A percentile compares a stretch with the other conserved stretches of the same genome.
phyloP scores from a whole-genome alignment of 2,888 invertebrate genomes.

The Archaeoteleia sp. region DNA sequence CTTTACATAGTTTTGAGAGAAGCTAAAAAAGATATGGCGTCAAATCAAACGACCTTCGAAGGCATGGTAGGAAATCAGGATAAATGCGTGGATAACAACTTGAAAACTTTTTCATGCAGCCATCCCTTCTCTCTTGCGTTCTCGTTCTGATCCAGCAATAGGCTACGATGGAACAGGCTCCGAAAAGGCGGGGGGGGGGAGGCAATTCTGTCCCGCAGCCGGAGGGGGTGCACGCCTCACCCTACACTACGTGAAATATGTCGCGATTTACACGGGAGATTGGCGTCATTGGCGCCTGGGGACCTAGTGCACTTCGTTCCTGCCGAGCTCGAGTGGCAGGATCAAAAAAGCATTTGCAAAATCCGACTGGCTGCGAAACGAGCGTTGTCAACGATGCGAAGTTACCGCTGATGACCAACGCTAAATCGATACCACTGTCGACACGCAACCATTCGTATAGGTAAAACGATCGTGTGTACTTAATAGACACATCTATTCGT shows the following conservation, averaged over 20 bases:
- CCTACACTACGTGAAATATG: constrained; percentile 71
- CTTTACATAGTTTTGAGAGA: too few species aligned
- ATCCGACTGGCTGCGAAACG: constrained; percentile 59
- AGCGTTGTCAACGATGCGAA: constrained; percentile 37
- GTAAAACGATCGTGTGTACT: constrained; percentile 43
- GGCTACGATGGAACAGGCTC: constrained; percentile 2
- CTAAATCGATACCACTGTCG: constrained; percentile 65
- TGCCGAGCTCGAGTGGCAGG: constrained; percentile 56
- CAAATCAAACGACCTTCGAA: too few species aligned
- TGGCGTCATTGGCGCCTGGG: constrained; percentile 73
- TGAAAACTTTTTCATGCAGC: too few species aligned
- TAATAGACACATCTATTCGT: constrained; percentile 6
- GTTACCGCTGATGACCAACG: constrained; percentile 59
- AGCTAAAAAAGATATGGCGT: too few species aligned
- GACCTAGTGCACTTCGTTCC: constrained; percentile 63
- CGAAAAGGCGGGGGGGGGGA: constrained; percentile 8
- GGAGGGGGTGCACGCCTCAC: constrained; percentile 36
- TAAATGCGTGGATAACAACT: too few species aligned
- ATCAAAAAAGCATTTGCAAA: constrained; percentile 72
- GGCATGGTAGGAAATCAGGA: too few species aligned
- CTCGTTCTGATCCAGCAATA: constrained; percentile 9
- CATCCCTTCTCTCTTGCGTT: too few species aligned
- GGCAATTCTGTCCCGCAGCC: not conserved
- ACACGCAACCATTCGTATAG: constrained; percentile 53
- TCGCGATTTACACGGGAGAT: constrained; percentile 75